These are phyloP conservation scores for Gobio gobio DNA, from an alignment of 2,113 vertebrate species.

Conservation along the genomic window DNA sequence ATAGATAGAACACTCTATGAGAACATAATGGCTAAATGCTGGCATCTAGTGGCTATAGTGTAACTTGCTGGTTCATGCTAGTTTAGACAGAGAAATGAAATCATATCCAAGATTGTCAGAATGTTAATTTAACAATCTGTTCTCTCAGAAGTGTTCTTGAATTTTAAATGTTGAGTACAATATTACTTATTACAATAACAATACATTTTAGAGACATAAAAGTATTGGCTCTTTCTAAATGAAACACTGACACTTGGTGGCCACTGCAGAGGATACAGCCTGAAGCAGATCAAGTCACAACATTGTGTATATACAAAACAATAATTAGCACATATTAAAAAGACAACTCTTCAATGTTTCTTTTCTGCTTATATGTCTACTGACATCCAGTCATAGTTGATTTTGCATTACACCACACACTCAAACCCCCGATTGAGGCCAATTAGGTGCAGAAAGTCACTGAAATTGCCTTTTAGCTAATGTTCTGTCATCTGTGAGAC, in stretches of 20 bases:
- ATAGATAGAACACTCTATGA: not conserved
- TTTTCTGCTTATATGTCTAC: not conserved
- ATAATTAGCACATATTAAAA: not conserved
- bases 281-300: not conserved
- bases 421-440: conserved; percentile 53
- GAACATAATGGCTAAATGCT: conserved; percentile 50
- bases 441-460: conserved; percentile 55
- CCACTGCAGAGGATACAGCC: not conserved
- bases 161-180: not conserved
- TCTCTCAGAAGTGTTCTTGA: not conserved
- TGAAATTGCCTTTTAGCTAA: conserved; percentile 50
- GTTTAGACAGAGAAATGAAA: not conserved
- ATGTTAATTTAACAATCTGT: not conserved
- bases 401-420: conserved; percentile 60
- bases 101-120: not conserved
- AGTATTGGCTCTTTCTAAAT: not conserved
- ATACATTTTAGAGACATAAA: not conserved
- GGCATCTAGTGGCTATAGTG: conserved; percentile 55
- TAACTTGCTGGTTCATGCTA: not conserved
- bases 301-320: not conserved
- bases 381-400: not conserved
- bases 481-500: conserved; percentile 34
- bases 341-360: not conserved
- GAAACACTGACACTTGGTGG: conserved; percentile 63
- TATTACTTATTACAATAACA: not conserved